Conservation (phyloP, 2,888 invertebrate genomes). For the Stenchaetothrips biformis region DNA sequence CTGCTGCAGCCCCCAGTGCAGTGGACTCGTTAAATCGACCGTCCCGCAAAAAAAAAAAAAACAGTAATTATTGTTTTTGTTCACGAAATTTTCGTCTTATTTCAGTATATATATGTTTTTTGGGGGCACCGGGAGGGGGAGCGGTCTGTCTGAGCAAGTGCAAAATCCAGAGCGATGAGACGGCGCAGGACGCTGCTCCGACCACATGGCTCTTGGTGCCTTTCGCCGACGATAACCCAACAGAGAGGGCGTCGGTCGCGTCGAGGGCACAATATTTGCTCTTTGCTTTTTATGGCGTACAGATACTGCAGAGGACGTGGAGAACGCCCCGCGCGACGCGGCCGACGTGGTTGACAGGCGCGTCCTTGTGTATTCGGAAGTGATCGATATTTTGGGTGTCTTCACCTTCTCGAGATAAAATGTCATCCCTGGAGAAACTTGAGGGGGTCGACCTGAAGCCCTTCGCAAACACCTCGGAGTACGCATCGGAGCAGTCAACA, state of each 20-base stretch:
- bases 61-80: not conserved
- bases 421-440: too few relatives aligned
- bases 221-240: too few relatives aligned
- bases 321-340: not conserved
- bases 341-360: not conserved
- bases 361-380: not conserved
- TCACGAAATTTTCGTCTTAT: not conserved
- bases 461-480: too few relatives aligned
- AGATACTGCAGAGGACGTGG: not conserved
- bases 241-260: not conserved
- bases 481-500: too few relatives aligned
- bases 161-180: not conserved
- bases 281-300: not conserved
- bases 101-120: not conserved
- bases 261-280: not conserved
- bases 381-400: not conserved
- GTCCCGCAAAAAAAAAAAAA: not conserved
- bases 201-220: not conserved
- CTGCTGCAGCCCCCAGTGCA: not conserved
- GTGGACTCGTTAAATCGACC: not conserved
- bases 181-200: not conserved
- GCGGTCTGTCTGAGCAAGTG: not conserved
- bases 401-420: too few relatives aligned
- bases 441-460: too few relatives aligned
- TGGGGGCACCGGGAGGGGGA: not conserved